phyloP scores from a whole-genome alignment of 2,797 vertebrate species.

The Tolypeutes matacus region DNA sequence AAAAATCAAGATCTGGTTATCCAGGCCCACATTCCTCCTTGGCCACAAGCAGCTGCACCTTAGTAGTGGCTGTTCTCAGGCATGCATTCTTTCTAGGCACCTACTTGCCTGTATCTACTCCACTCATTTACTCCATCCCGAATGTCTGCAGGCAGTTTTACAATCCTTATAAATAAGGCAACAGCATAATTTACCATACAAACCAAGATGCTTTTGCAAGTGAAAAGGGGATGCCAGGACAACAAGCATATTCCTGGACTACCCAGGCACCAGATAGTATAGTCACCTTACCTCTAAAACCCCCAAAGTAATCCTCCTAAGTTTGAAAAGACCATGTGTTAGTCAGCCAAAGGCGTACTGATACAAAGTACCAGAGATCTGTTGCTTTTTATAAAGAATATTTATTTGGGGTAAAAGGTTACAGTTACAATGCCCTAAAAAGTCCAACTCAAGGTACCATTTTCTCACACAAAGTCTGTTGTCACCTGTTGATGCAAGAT shows the following conservation, averaged over 20 bases:
- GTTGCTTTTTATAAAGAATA: no score
- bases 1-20: background rate
- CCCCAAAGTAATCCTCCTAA: constrained; percentile 26
- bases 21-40: background rate
- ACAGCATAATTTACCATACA: background rate
- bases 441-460: no score
- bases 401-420: no score
- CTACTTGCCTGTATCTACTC: background rate
- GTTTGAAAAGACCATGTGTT: background rate
- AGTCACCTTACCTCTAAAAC: constrained; percentile 37
- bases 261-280: background rate
- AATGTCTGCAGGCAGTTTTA: background rate
- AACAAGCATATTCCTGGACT: background rate
- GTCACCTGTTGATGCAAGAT: no score
- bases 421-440: no score
- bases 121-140: background rate
- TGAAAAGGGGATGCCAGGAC: background rate
- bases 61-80: background rate
- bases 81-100: background rate
- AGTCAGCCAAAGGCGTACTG: no score
- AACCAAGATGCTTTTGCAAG: background rate
- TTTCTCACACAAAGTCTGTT: no score
- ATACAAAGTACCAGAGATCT: no score
- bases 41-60: background rate
- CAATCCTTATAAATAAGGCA: background rate